Evolutionary conservation across 2,888 invertebrate genomes (phyloP), one percentile per base, ranked within the genome.

Genomic region (Hipparchia sbordonii): DNA sequence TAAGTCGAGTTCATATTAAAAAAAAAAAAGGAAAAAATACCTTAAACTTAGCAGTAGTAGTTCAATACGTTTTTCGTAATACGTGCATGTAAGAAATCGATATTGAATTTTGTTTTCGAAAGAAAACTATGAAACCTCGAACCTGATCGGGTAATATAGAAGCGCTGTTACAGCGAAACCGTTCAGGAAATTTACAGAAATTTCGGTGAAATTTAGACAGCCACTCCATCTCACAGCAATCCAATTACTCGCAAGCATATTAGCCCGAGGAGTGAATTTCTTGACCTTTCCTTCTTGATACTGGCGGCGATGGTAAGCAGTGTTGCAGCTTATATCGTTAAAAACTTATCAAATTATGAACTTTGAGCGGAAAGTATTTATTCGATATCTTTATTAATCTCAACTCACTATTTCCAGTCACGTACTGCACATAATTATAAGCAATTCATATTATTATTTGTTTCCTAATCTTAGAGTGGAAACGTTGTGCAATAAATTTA

Each of bases 231-330:
- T 70, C 67, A 60, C 68, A 76, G 73, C 73, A 71, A 76, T 78
- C 77, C 78, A 78, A 76, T 77, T 78, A 77, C 79, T 72, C 48
- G 74, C 74, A 76, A 77, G 72, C 73, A 74, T 76, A 77, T 79
- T 75, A 77, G 75, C 76, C 56, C 56, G 70, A 73, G 71, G 72
- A 76, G 78, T 73, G 71, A 78, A 78, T 79, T 77, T 73, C 79
- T 79, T 78, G 78, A 78, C 79, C 77, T 74, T 74, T 70, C 67
- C 39, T 39, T 39, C 39, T 39, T 39, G 39, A 74, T 74, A 75
- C 74, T 71, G 39, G 75, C 59, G 69, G 61, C 69, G 66, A 70
- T 70, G 45, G 61, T 67, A 62, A 62, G 62, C 67, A 70, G 62
- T 54, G 70, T 71, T 65, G 65, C 61, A 62, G 73, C 70, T 70